phyloP scores from a whole-genome alignment of 2,113 vertebrate species.

The Amphilophus citrinellus region DNA sequence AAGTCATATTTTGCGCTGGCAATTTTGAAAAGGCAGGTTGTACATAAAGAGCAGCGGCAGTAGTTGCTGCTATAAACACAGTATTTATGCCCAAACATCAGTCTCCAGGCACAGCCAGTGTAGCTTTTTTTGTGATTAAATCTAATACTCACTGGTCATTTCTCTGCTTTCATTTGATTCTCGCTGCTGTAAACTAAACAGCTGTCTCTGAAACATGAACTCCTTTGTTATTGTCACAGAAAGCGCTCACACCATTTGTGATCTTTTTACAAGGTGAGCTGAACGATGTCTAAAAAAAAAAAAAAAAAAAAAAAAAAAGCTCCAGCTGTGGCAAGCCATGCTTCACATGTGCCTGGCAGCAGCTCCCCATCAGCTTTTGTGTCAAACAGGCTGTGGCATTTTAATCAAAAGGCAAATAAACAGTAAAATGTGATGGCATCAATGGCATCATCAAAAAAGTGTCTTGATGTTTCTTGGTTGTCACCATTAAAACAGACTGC shows the following conservation, averaged over 20 bases:
- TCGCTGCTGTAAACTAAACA: slow-evolving; percentile 27
- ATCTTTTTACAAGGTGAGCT: slow-evolving; percentile 27
- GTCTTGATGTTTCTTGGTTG: slow-evolving; percentile 1
- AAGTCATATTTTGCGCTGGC: background rate
- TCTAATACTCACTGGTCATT: background rate
- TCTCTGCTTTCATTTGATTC: slow-evolving; percentile 6
- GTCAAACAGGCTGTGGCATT: background rate
- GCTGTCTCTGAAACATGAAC: slow-evolving; percentile 37
- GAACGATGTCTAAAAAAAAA: background rate
- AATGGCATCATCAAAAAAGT: background rate
- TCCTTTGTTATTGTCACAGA: slow-evolving; percentile 9
- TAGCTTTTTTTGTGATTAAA: slow-evolving; percentile 10
- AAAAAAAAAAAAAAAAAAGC: background rate
- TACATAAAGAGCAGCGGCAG: slow-evolving; percentile 15
- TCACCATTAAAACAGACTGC: background rate
- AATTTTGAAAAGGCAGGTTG: background rate
- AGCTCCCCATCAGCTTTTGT: background rate
- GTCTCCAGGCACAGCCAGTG: background rate
- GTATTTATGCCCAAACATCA: slow-evolving; percentile 22
- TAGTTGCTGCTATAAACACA: background rate
- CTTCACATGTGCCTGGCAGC: slow-evolving; percentile 1
- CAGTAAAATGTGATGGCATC: slow-evolving; percentile 8
- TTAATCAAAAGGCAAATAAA: slow-evolving; percentile 22
- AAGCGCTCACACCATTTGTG: background rate
- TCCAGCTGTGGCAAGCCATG: slow-evolving; percentile 20